These are phyloP conservation scores for Toxotes jaculatrix DNA, from an alignment of 2,113 vertebrate genomes.

Conservation along the genomic window DNA sequence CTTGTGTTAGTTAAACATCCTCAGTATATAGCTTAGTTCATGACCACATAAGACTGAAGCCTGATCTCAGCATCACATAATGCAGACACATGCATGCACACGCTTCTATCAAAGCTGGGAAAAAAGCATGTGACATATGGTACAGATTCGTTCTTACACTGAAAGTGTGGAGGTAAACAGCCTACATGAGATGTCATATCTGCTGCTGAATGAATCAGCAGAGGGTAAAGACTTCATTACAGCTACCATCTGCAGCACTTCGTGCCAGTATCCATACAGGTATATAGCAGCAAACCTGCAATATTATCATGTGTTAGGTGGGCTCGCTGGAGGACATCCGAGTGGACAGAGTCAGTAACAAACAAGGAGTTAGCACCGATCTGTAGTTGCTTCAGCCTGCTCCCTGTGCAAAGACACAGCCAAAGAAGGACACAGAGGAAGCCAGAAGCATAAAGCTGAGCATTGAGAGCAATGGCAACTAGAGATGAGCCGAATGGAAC, in stretches of 20 bases:
- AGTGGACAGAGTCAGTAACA: too few species aligned
- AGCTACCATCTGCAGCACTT: constrained; percentile 12
- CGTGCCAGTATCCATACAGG: background rate
- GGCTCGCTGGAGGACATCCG: too few species aligned
- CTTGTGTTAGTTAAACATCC: background rate
- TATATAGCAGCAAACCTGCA: background rate
- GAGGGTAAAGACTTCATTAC: constrained; percentile 10
- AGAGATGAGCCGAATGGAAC: too few species aligned
- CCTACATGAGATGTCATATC: constrained; percentile 14
- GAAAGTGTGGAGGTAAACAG: constrained; percentile 5
- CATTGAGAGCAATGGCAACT: too few species aligned
- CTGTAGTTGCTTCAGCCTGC: too few species aligned
- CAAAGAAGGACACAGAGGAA: too few species aligned
- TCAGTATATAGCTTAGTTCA: background rate
- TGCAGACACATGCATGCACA: constrained; percentile 10
- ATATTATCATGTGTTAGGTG: background rate
- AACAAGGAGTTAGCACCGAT: too few species aligned
- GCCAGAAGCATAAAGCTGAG: too few species aligned
- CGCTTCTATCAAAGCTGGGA: constrained; percentile 23
- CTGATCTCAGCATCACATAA: constrained; percentile 6
- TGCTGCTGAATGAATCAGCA: background rate
- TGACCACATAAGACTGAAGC: background rate
- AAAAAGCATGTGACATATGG: constrained; percentile 31
- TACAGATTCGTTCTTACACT: background rate
- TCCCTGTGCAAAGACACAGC: too few species aligned